Conservation (phyloP, 1,140 invertebrate genomes). For the Drosophila navojoa region DNA sequence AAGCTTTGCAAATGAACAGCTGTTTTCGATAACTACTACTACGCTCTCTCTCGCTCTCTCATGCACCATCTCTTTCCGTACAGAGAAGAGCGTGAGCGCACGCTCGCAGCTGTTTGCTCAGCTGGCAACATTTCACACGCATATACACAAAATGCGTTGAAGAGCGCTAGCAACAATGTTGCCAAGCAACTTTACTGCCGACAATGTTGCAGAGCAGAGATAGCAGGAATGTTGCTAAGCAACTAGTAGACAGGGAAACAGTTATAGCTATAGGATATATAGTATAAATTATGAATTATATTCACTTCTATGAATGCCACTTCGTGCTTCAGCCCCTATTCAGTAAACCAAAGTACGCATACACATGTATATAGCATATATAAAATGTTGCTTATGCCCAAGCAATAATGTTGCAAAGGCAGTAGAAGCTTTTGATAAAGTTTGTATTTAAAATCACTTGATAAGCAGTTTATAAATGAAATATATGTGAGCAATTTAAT, state of each 20-base stretch:
- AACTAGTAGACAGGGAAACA: too few relatives aligned
- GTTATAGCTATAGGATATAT: too few relatives aligned
- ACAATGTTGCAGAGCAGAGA: background rate
- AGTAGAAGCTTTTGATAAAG: background rate
- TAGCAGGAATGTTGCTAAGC: too few relatives aligned
- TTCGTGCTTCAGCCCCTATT: background rate
- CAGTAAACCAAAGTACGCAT: background rate
- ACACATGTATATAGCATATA: background rate
- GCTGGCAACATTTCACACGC: constrained; percentile 26
- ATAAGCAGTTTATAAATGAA: too few relatives aligned
- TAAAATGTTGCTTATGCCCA: background rate
- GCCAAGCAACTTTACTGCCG: background rate
- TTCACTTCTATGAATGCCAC: background rate
- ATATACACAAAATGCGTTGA: constrained; percentile 1
- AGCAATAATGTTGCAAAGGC: constrained; percentile 6
- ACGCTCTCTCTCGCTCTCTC: background rate
- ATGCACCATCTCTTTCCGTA: background rate
- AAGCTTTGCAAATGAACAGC: constrained; percentile 41
- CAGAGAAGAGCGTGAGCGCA: constrained; percentile 16
- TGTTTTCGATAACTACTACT: constrained; percentile 34
- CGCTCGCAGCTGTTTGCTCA: background rate
- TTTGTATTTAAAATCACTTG: background rate
- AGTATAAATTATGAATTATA: too few relatives aligned
- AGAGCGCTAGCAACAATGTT: background rate
- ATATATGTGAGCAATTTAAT: too few relatives aligned